Evolutionary conservation across 2,888 invertebrate species (phyloP).

Genomic region (Thera britannica): DNA sequence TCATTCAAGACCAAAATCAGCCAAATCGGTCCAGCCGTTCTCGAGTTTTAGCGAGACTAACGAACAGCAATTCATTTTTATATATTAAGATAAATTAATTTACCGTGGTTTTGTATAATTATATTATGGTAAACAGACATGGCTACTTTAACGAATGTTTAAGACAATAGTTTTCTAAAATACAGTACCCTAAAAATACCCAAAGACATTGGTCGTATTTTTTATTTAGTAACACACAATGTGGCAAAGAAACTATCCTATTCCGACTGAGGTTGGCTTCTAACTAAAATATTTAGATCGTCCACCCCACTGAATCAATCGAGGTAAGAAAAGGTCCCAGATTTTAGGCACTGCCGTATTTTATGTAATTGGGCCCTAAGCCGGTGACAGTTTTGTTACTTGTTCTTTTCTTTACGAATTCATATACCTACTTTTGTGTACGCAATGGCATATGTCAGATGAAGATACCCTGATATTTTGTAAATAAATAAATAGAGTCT

Average conservation of each 20-base stretch:
- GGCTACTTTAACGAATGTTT: too few relatives aligned
- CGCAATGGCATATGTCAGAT: neutral
- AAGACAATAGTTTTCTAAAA: neutral
- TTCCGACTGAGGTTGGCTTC: slow-evolving; percentile 49
- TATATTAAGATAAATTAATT: too few relatives aligned
- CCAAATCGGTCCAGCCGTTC: too few relatives aligned
- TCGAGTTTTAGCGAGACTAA: too few relatives aligned
- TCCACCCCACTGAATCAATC: slow-evolving; percentile 67
- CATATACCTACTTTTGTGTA: neutral
- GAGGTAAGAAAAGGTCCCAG: slow-evolving; percentile 49
- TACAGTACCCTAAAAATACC: slow-evolving; percentile 19
- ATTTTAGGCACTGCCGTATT: slow-evolving; percentile 61
- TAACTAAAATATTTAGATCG: slow-evolving; percentile 67
- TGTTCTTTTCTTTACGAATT: slow-evolving; percentile 2
- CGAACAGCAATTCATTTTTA: too few relatives aligned
- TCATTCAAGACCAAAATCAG: too few relatives aligned
- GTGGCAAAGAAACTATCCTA: slow-evolving; percentile 53
- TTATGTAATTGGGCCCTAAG: slow-evolving; percentile 58
- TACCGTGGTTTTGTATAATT: too few relatives aligned
- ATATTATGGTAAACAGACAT: too few relatives aligned
- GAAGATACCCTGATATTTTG: too few relatives aligned
- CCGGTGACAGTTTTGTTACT: slow-evolving; percentile 42
- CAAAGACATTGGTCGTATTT: slow-evolving; percentile 56
- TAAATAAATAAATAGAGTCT: too few relatives aligned
- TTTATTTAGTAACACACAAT: slow-evolving; percentile 57